Conservation (phyloP, 2,888 invertebrate species). For the Tortricodes alternella region DNA sequence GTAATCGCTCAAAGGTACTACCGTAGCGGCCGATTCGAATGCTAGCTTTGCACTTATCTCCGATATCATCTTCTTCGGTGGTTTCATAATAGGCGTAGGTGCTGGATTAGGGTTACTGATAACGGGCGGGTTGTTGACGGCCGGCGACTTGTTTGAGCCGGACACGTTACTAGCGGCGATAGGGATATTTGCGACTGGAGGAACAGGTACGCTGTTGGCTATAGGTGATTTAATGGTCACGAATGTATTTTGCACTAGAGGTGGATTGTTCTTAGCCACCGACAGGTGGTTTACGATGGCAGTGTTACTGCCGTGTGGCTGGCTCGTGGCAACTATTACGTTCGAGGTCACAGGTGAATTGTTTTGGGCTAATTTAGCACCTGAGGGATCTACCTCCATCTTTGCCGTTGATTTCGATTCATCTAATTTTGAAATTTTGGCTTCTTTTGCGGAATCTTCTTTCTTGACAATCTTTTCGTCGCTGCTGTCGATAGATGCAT, state of each 20-base stretch:
- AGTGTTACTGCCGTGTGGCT: conserved; percentile 32
- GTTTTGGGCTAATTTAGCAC: conserved; percentile 27
- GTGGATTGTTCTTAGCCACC: neutral
- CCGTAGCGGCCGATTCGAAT: conserved; percentile 58
- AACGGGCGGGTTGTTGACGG: neutral
- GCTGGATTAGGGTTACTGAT: conserved; percentile 32
- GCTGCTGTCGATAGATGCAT: conserved; percentile 84
- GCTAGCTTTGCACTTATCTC: conserved; percentile 69
- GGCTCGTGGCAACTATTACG: conserved; percentile 29
- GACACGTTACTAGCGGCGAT: too few relatives aligned
- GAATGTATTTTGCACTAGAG: neutral
- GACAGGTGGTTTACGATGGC: conserved; percentile 34
- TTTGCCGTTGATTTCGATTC: conserved; percentile 44
- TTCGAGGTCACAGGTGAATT: neutral
- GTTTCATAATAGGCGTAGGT: conserved; percentile 66
- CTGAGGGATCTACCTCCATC: conserved; percentile 33
- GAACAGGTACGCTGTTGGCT: conserved; percentile 19
- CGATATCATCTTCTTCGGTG: conserved; percentile 74
- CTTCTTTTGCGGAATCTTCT: conserved; percentile 54
- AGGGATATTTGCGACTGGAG: conserved; percentile 16
- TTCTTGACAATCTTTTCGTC: conserved; percentile 78
- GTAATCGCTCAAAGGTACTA: conserved; percentile 30
- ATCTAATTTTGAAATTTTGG: conserved; percentile 54
- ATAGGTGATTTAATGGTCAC: conserved; percentile 16
- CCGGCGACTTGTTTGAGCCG: too few relatives aligned